Evolutionary conservation across 2,888 invertebrate species (phyloP), one percentile per base, ranked within the genome.

Genomic region (Lepidonotus clava): DNA sequence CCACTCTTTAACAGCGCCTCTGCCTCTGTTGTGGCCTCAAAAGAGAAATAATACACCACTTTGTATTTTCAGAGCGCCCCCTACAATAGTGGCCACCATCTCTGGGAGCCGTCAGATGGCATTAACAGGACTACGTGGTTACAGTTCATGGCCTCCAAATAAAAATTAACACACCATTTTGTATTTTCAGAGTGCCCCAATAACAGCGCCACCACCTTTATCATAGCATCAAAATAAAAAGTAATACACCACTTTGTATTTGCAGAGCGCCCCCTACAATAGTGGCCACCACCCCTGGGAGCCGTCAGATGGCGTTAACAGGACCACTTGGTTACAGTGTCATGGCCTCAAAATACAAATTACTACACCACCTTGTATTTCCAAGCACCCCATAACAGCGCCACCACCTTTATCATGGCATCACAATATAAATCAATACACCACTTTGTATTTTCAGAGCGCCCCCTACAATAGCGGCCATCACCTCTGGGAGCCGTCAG

Each of bases 111-210:
- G 5, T 8, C 41, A 41, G 28, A 46, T 32, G 80, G 80, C 28
- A 18, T 14, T 1, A 51, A 80, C 51, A 41, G 80, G 46, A 51
- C 41, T 5, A 5, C 5, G 41, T 80, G 80, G 80, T 46, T 80
- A 46, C 18, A 80, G 51, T 80, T n/a, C 80, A 80, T 28, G 80
- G 80, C n/a, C 6, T 80, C 18, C n/a, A n/a, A n/a, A n/a, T n/a
- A n/a, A n/a, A n/a, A n/a, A n/a, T n/a, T n/a, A n/a, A n/a, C n/a
- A n/a, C n/a, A n/a, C n/a, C n/a, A n/a, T n/a, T n/a, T n/a, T n/a
- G n/a, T n/a, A n/a, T n/a, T n/a, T n/a, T n/a, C n/a, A n/a, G n/a
- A n/a, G 76, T 21, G n/a, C n/a, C n/a, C n/a, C n/a, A n/a, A n/a
- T n/a, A n/a, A n/a, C n/a, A n/a, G n/a, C n/a, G n/a, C n/a, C n/a